These are phyloP conservation scores for Hippocampus abdominalis DNA, from an alignment of 2,113 vertebrate genomes.

Conservation along the genomic window DNA sequence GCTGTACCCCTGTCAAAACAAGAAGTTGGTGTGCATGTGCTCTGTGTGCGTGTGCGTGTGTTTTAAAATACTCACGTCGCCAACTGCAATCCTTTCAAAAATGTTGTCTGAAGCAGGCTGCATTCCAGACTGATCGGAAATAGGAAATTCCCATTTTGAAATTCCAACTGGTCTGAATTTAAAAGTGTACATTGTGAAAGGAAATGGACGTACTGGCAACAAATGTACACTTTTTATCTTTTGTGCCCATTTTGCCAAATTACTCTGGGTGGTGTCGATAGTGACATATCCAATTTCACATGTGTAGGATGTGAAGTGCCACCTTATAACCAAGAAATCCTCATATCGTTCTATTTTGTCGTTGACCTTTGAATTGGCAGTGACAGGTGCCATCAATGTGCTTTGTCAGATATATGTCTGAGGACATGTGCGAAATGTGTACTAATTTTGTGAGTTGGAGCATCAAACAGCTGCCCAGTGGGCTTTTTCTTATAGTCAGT, in stretches of 20 bases:
- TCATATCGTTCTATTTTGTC: background rate
- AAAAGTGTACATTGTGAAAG: background rate
- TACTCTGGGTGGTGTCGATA: no score
- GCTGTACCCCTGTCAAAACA: background rate
- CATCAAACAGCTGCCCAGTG: background rate
- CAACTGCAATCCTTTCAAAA: background rate
- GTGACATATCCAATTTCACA: no score
- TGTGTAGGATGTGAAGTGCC: background rate
- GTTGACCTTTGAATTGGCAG: background rate
- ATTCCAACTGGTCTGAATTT: background rate
- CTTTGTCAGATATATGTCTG: background rate
- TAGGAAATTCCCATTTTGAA: background rate
- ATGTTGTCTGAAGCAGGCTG: background rate
- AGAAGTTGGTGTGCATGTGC: background rate
- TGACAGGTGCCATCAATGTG: background rate
- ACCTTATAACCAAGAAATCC: background rate
- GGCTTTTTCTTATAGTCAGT: background rate
- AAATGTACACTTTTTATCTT: no score
- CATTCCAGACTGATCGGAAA: background rate
- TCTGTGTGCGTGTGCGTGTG: background rate
- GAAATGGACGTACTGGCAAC: no score
- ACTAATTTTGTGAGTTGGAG: background rate
- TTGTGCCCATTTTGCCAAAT: no score
- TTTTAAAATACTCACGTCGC: background rate
- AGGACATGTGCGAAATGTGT: background rate